Base-by-base conservation (phyloP, 1,140 invertebrate species). In the Zaprionus gabonicus region DNA sequence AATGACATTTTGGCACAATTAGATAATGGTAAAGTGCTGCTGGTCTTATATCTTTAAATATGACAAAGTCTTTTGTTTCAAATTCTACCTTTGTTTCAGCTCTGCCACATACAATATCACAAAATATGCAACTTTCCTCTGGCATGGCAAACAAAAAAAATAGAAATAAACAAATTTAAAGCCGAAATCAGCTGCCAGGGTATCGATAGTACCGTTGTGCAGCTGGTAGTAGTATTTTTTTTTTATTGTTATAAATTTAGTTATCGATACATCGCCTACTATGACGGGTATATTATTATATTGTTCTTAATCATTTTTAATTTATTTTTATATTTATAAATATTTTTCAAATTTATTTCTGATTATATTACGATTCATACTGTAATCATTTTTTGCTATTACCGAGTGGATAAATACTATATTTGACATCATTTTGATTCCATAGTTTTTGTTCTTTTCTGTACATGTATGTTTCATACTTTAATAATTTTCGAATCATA, bases 41-140 rank as follows among this genome's bases (percentile, higher is more conserved):
- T 17, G 98, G 97, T 91, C 95, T 95, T 41, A 98, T 98, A 91
- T 98, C 97, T 64, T 95, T 95, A 88, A 98, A 97, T 31, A 97
- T 96, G 15, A 96, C 94, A 51, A 97, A 93, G 55, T 96, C 94
- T 2, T 97, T 96, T 90, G 97, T 96, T 95, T 98, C 94, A 78
- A 93, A 94, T 67, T 94, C 91, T 76, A 95, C 94, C 66, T 95
- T 94, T 0, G 94, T 94, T 1, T 94, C 91, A 28, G 94, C 94
- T 67, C 94, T 92, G 53, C 95, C 95, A 58, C 94, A 93, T 27
- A 94, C 92, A 62, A 97, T 96, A 82, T 96, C 95, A 82, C 96
- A 97, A 91, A 97, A 97, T 70, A 96, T 93, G 84, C 96, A 97
- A 28, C 66, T 72, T 58, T 46, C 41, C 41, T 46, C 41, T 46